Evolutionary conservation across 1,140 invertebrate genomes (phyloP).

Genomic region (Sesamia nonagrioides): DNA sequence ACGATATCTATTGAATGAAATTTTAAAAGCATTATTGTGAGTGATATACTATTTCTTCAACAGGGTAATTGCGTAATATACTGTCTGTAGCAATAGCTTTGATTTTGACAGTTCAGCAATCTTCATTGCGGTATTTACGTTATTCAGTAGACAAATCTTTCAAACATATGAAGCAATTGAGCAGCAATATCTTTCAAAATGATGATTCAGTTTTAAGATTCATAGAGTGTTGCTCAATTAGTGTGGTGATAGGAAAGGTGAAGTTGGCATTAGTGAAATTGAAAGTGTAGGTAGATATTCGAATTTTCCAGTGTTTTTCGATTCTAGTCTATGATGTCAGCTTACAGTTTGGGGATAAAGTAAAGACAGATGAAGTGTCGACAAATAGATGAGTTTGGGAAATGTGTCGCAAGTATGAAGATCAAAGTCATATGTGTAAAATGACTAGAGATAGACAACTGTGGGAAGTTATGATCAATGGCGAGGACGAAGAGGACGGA

Average conservation of each 20-base stretch:
- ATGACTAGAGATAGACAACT: neutral
- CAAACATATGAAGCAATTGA: too few species aligned
- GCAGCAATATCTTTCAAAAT: too few species aligned
- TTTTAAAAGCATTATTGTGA: neutral
- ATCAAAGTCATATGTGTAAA: conserved; percentile 36
- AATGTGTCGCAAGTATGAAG: neutral
- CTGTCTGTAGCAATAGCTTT: too few species aligned
- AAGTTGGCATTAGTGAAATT: neutral
- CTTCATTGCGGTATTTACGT: too few species aligned
- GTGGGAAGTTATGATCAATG: conserved; percentile 1
- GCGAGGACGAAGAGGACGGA: neutral
- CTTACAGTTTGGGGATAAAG: neutral
- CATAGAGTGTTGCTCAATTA: too few species aligned
- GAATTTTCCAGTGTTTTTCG: neutral
- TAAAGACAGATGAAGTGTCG: conserved; percentile 29
- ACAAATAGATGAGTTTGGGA: conserved; percentile 19
- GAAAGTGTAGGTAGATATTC: neutral
- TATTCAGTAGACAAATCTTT: too few species aligned
- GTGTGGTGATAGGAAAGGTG: neutral
- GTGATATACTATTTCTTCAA: neutral
- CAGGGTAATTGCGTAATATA: neutral
- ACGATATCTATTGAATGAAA: neutral
- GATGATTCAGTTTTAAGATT: too few species aligned
- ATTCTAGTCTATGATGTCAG: neutral
- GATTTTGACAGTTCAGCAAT: too few species aligned